Percentiles rank a stretch among this genome's conserved stretches.
phyloP scores from a whole-genome alignment of 2,797 vertebrate species.

The Clarias pachynema region DNA sequence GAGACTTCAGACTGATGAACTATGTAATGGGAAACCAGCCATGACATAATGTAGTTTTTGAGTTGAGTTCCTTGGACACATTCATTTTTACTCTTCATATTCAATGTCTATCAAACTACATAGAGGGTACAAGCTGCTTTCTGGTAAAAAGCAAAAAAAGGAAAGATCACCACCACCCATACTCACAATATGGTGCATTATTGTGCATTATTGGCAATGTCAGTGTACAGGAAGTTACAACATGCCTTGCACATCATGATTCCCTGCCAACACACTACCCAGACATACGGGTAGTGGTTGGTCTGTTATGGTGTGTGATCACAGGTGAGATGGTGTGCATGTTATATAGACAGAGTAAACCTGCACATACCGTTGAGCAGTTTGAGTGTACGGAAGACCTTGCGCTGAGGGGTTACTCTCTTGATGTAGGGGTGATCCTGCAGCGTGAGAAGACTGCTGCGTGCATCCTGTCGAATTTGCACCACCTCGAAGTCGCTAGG shows the following conservation, averaged over 20 bases:
- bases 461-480: slow-evolving; percentile 86
- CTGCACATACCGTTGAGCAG: slow-evolving; percentile 61
- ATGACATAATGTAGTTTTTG: neutral
- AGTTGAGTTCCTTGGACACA: slow-evolving; percentile 4
- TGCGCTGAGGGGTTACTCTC: slow-evolving; percentile 92
- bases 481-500: slow-evolving; percentile 98
- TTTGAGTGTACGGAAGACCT: slow-evolving; percentile 92
- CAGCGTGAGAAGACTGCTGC: slow-evolving; percentile 81
- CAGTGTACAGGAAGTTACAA: neutral
- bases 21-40: neutral
- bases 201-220: neutral
- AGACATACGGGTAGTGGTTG: neutral
- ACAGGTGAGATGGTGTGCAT: neutral
- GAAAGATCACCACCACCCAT: too few species aligned
- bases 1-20: slow-evolving; percentile 9
- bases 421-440: slow-evolving; percentile 97
- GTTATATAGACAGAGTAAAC: neutral
- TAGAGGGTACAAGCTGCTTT: neutral
- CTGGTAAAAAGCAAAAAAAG: neutral
- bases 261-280: neutral
- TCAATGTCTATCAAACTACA: slow-evolving; percentile 1
- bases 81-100: slow-evolving; percentile 17
- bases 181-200: neutral
- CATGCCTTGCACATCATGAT: neutral
- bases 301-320: neutral